Base-by-base conservation (phyloP, 2,113 vertebrate genomes). In the Hypanus sabinus region DNA sequence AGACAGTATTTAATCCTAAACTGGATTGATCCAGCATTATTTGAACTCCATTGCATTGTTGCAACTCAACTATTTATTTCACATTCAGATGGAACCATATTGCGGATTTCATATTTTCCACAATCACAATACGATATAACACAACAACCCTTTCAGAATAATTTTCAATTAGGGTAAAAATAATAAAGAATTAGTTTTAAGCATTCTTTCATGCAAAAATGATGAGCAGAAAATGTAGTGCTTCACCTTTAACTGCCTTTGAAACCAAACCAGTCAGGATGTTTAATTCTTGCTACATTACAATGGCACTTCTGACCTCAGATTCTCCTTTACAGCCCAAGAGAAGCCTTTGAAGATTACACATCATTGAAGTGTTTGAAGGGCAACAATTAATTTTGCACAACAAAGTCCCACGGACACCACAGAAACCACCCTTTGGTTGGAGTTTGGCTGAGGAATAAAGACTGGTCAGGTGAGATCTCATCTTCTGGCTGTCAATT, bases 1-100 rank as follows among this genome's bases (percentile, higher is more conserved):
- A 90, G 62, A 90, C 30, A 65, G n/a, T 90, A 90, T n/a, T 65
- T 90, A 90, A 90, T 90, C 60, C 85, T 18, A 6, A n/a, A 1
- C 9, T n/a, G 2, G 30, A n/a, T 3, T 16, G 33, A 79, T 36
- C n/a, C 33, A 16, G 76, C 9, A 33, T 33, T 33, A n/a, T 33
- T 88, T 33, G 27, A 88, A 88, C 22, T 65, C 27, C 60, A 2
- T n/a, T 65, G 30, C n/a, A 68, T 62, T 65, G 7, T 90, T 33
- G 18, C 57, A 65, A 20, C 62, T 65, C 16, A 33, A 62, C 57
- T 18, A 88, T 88, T 88, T 33, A 11, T 33, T n/a, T 7, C 57
- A 20, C 12, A 83, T 27, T 57, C 11, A 0, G 9, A 60, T 11
- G 83, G 10, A 57, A 24, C 9, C 0, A 20, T 33, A 20, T 5